A percentile compares a stretch with the other conserved stretches of the same genome.
Evolutionary conservation across 2,113 vertebrate species (phyloP).

Genomic region (Xyliphius kryptos): DNA sequence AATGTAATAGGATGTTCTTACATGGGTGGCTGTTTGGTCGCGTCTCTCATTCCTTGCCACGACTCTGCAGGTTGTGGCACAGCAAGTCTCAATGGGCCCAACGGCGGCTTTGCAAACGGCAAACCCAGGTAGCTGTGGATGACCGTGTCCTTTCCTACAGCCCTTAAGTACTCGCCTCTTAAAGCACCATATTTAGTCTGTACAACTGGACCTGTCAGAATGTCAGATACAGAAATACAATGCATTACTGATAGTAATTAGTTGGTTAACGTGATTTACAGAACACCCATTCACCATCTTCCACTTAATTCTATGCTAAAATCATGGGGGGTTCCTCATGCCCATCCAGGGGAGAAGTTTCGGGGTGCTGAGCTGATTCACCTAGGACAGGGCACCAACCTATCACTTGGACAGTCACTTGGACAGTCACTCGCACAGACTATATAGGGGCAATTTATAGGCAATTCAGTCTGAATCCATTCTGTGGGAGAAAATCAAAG

Average conservation of each 20-base stretch:
- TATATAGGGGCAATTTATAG: too few relatives aligned
- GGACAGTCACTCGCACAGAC: too few relatives aligned
- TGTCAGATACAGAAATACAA: not conserved
- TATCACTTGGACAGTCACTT: too few relatives aligned
- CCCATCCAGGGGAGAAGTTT: too few relatives aligned
- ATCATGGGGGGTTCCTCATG: too few relatives aligned
- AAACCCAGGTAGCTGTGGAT: conserved; percentile 71
- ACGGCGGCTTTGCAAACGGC: conserved; percentile 76
- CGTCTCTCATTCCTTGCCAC: conserved; percentile 70
- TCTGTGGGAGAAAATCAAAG: too few relatives aligned
- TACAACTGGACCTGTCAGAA: conserved; percentile 53
- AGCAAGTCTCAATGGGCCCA: conserved; percentile 70
- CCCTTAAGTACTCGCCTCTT: conserved; percentile 53
- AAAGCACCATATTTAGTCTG: conserved; percentile 60
- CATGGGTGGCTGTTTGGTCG: conserved; percentile 65
- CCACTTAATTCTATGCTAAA: too few relatives aligned
- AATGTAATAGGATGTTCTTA: conserved; percentile 47
- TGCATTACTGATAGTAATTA: not conserved
- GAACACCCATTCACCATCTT: too few relatives aligned
- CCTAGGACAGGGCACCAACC: too few relatives aligned
- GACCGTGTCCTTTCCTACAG: conserved; percentile 56
- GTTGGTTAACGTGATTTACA: not conserved
- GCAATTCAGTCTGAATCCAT: too few relatives aligned
- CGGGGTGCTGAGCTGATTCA: too few relatives aligned
- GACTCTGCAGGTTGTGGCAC: conserved; percentile 64